Base-by-base conservation (phyloP, 2,888 invertebrate genomes). In the Metopia argyrocephala region DNA sequence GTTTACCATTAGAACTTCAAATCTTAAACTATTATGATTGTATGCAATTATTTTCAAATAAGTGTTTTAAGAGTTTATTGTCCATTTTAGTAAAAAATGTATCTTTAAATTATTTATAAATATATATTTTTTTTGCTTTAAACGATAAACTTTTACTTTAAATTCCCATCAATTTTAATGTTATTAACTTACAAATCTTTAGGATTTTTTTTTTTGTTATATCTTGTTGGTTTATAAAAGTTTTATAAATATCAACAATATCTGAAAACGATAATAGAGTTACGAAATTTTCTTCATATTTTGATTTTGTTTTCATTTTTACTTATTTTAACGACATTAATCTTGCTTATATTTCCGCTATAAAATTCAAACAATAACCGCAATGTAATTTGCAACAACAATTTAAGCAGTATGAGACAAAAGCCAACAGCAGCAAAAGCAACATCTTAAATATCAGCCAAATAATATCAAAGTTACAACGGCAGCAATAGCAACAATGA, bases 211-310 rank as follows among this genome's bases (percentile, higher is more conserved):
- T 46, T 65, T 66, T 50, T 20, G 9, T 45, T 20, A 15, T 25
- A 23, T 54, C 7, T 9, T 20, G 4, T 65, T 31, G 25, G 23
- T 54, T 27, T 57, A 64, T 5, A 76, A 69, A 76, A 76, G 61
- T 64, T 76, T 76, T 73, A 76, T 56, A 79, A 79, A 79, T 79
- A 79, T 76, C 82, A 76, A 76, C 69, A 79, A 79, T 70, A 78
- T 81, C 81, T 66, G 56, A n/a, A n/a, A 62, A 68, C 76, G 83
- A 83, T 83, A 83, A 83, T 81, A 81, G 76, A 82, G 83, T 83
- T 83, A 81, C 83, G 83, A 83, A 83, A 81, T 75, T 83, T 73
- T 54, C 54, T 46, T 78, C n/a, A 48, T 62, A 52, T 48, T 28
- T 46, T 64, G 20, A 5, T 50, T 65, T 65, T 50, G 21, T 7